A percentile compares a stretch with the other conserved stretches of the same genome.
phyloP scores from a whole-genome alignment of 2,113 vertebrate species.

The Brachyhypopomus gauderio region DNA sequence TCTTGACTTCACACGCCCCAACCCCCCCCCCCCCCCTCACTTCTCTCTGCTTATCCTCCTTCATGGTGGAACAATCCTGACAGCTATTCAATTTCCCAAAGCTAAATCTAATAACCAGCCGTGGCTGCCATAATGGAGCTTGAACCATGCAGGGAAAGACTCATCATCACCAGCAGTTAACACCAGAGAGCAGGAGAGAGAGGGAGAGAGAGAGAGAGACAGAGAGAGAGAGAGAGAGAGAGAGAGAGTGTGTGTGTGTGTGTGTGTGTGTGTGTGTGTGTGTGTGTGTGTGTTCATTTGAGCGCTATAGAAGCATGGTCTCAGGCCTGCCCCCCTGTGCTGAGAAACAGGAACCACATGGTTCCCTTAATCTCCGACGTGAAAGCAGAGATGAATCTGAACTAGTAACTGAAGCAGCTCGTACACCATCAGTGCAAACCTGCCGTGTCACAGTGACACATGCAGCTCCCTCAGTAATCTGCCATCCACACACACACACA shows the following conservation, averaged over 20 bases:
- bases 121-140: conserved; percentile 40
- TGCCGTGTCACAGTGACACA: no score
- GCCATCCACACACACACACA: no score
- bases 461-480: no score
- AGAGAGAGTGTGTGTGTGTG: no score
- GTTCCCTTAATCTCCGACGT: background rate
- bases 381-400: background rate
- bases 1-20: background rate
- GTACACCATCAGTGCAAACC: background rate
- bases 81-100: conserved; percentile 53
- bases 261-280: no score
- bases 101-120: conserved; percentile 51
- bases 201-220: conserved; percentile 22
- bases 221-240: no score
- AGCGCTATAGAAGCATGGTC: conserved; percentile 12
- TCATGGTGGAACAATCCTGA: conserved; percentile 45
- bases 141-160: conserved; percentile 40
- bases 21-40: background rate
- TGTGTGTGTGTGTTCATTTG: no score
- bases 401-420: background rate
- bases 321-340: conserved; percentile 53
- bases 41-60: conserved; percentile 34
- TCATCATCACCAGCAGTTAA: conserved; percentile 37
- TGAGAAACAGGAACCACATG: conserved; percentile 28
- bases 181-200: conserved; percentile 7